Base-by-base conservation (phyloP, 2,113 vertebrate genomes). In the Chrysemys picta region DNA sequence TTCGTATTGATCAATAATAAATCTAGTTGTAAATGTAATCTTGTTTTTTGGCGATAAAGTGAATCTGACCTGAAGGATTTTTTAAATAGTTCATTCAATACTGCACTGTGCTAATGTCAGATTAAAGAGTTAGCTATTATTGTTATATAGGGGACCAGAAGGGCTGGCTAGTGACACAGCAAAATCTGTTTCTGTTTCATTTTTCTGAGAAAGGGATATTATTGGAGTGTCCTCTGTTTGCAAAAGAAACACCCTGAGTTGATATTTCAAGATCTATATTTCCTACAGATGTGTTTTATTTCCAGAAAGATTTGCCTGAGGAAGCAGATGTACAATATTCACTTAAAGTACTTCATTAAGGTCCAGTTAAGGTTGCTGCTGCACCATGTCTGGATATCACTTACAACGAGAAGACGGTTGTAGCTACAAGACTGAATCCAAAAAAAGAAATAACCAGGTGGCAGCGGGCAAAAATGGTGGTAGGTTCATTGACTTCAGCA, bases 21-120 rank as follows among this genome's bases (percentile, higher is more conserved):
- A 42, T 42, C 17, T 2, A 93, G 80, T 62, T 79, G 54, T 80
- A 88, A 89, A 80, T 89, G 42, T 89, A 93, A 91, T 95, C 82
- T 50, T 65, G 80, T 54, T 93, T 89, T 90, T 85, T 45, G 52
- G 80, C 59, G 89, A 53, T 31, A 53, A 12, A 52, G 90, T 80
- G 85, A 94, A 75, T 86, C 93, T 91, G 83, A 86, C 81, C 89
- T 82, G 83, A 93, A 95, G 86, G 78, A 69, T 69, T 47, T 57
- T 53, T 81, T 89, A 90, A 72, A 86, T 8, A 57, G 93, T 45
- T 88, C 88, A 52, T 89, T 91, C 84, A 57, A 85, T 89, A 84
- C n/a, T 49, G 56, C 50, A 14, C 54, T 25, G 1, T 42, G 82
- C 57, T 79, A 80, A 54, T 65, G 82, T 65, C 84, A 52, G 24